These are phyloP conservation scores for Pseudocheirus occidentalis DNA, from an alignment of 2,797 vertebrate species.

Conservation along the genomic window DNA sequence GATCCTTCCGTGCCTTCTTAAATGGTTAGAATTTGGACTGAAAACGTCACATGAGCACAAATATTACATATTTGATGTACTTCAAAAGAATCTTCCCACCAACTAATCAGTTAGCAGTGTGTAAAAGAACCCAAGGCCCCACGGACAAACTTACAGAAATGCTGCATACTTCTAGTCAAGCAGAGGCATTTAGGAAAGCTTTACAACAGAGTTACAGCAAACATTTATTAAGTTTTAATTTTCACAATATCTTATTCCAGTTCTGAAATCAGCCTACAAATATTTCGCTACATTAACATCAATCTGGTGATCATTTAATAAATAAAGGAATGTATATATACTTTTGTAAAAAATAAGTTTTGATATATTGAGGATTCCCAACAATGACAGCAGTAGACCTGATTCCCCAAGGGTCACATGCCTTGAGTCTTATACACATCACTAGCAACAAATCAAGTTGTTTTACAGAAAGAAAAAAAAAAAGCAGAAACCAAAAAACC, in stretches of 20 bases:
- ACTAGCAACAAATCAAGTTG: conserved; percentile 47
- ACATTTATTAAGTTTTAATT: conserved; percentile 82
- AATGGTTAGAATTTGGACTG: neutral
- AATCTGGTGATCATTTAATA: conserved; percentile 69
- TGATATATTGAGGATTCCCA: conserved; percentile 47
- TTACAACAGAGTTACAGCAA: conserved; percentile 71
- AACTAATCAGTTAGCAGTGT: neutral
- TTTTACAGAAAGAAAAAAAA: conserved; percentile 54
- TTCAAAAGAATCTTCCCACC: neutral
- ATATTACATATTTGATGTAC: neutral
- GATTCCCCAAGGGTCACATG: conserved; percentile 48
- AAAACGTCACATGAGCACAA: neutral
- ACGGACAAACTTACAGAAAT: neutral
- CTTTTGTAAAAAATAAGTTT: conserved; percentile 72
- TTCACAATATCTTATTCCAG: conserved; percentile 78
- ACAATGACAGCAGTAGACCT: conserved; percentile 49
- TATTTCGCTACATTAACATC: conserved; percentile 67
- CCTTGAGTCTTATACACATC: conserved; percentile 33
- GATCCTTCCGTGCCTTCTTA: neutral
- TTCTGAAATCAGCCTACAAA: conserved; percentile 79
- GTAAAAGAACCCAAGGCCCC: neutral
- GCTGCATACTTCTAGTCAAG: neutral
- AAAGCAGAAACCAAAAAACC: neutral
- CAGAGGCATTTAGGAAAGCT: conserved; percentile 6
- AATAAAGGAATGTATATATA: conserved; percentile 79